phyloP scores from a whole-genome alignment of 2,888 invertebrate genomes.

The Nymphalis urticae region DNA sequence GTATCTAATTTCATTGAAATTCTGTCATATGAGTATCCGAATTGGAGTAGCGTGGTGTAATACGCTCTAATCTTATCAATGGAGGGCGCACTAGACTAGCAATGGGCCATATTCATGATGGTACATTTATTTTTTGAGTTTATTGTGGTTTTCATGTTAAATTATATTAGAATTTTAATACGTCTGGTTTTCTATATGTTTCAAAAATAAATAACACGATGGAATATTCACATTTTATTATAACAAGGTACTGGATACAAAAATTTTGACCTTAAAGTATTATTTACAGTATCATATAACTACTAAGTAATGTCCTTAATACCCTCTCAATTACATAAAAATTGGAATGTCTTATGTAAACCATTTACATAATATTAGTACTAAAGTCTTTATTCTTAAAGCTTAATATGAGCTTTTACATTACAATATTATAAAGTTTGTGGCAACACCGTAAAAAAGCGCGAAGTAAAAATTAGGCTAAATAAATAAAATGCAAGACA shows the following conservation, averaged over 20 bases:
- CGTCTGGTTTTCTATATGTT: not conserved
- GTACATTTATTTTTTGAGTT: too few relatives aligned
- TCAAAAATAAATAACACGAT: constrained; percentile 21
- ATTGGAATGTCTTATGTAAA: constrained; percentile 48
- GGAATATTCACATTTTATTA: constrained; percentile 51
- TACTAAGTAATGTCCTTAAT: constrained; percentile 43
- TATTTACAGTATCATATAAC: constrained; percentile 63
- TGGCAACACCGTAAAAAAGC: constrained; percentile 11
- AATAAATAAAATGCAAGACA: constrained; percentile 40
- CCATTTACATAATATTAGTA: constrained; percentile 20
- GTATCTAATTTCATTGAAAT: too few relatives aligned
- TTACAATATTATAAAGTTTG: constrained; percentile 30
- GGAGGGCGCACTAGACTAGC: too few relatives aligned
- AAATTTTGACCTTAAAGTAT: constrained; percentile 52
- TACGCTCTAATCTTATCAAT: too few relatives aligned
- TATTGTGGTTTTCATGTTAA: too few relatives aligned
- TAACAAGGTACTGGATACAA: constrained; percentile 66
- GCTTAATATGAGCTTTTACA: constrained; percentile 42
- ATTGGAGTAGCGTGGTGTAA: too few relatives aligned
- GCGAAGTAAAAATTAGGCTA: constrained; percentile 16
- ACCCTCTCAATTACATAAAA: constrained; percentile 47
- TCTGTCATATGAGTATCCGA: too few relatives aligned
- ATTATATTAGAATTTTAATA: not conserved
- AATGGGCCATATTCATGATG: too few relatives aligned
- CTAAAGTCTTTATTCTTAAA: constrained; percentile 42